phyloP scores from a whole-genome alignment of 2,888 invertebrate genomes.

The Xestia rhomboidea region DNA sequence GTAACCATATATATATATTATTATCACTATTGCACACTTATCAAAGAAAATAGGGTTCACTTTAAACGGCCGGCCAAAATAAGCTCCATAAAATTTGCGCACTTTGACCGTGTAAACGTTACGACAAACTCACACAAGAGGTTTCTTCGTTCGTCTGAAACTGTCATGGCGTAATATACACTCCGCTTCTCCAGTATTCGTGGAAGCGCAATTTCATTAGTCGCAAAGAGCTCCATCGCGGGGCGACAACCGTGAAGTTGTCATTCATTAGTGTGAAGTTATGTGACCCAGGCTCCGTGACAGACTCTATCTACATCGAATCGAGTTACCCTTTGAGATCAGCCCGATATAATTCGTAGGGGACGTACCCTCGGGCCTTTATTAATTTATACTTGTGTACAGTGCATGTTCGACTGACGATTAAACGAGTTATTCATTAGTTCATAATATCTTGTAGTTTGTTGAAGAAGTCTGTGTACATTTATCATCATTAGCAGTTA shows the following conservation, averaged over 20 bases:
- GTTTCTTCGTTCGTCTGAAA: slow-evolving; percentile 54
- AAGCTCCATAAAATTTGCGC: slow-evolving; percentile 14
- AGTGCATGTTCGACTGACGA: slow-evolving; percentile 21
- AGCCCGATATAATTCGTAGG: slow-evolving; percentile 57
- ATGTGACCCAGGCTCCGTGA: slow-evolving; percentile 74
- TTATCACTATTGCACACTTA: background rate
- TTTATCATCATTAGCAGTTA: slow-evolving; percentile 28
- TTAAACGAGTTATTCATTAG: slow-evolving; percentile 13
- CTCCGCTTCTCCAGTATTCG: slow-evolving; percentile 68
- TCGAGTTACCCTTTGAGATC: slow-evolving; percentile 74
- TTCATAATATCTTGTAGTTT: slow-evolving; percentile 15
- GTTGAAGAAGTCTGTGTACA: slow-evolving; percentile 20
- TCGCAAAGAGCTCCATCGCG: slow-evolving; percentile 77
- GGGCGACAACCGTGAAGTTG: slow-evolving; percentile 77
- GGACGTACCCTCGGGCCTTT: slow-evolving; percentile 43
- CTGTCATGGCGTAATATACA: slow-evolving; percentile 68
- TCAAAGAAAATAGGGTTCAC: background rate
- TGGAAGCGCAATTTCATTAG: slow-evolving; percentile 83
- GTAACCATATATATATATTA: too few relatives aligned
- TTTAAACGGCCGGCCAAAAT: background rate
- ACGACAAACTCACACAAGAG: slow-evolving; percentile 44
- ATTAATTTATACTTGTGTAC: slow-evolving; percentile 46
- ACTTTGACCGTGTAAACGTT: slow-evolving; percentile 35
- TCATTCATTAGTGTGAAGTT: slow-evolving; percentile 83
- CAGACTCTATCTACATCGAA: slow-evolving; percentile 69